Conservation (phyloP, 2,113 vertebrate species). For the Engraulis encrasicolus region DNA sequence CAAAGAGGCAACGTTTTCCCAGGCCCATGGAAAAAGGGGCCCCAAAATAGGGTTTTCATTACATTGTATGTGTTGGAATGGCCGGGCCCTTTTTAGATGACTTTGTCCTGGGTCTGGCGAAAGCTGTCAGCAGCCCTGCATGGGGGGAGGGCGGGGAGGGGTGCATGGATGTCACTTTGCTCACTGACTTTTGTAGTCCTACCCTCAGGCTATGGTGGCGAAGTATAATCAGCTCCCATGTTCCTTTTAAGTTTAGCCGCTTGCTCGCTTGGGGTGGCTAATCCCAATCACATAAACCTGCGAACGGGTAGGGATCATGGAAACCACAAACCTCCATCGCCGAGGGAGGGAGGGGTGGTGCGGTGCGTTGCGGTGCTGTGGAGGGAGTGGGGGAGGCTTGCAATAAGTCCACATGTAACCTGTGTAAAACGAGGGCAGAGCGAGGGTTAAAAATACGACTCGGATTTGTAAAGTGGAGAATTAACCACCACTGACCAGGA, state of each 20-base stretch:
- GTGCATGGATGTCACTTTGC: conserved; percentile 3
- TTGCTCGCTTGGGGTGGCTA: too few species aligned
- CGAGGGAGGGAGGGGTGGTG: too few species aligned
- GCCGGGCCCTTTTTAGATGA: too few species aligned
- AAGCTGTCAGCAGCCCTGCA: too few species aligned
- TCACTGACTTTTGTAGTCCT: background rate
- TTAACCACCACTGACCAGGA: conserved; percentile 41
- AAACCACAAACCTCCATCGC: background rate
- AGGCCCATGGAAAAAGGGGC: too few species aligned
- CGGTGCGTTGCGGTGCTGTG: too few species aligned
- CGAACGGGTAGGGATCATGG: background rate
- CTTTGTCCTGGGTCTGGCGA: too few species aligned
- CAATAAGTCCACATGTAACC: background rate
- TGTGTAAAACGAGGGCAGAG: background rate
- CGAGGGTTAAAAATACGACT: background rate
- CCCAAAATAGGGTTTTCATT: too few species aligned
- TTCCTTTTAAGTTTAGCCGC: background rate
- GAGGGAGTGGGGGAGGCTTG: too few species aligned
- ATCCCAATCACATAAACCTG: background rate
- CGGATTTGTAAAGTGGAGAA: conserved; percentile 13
- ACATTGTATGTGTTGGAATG: too few species aligned
- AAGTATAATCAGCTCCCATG: background rate
- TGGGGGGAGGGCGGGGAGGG: too few species aligned
- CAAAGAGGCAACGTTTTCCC: too few species aligned
- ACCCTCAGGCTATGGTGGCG: background rate